Evolutionary conservation across 2,113 vertebrate species (phyloP), one percentile per base, ranked within the genome.

Genomic region (Leiothrix lutea): DNA sequence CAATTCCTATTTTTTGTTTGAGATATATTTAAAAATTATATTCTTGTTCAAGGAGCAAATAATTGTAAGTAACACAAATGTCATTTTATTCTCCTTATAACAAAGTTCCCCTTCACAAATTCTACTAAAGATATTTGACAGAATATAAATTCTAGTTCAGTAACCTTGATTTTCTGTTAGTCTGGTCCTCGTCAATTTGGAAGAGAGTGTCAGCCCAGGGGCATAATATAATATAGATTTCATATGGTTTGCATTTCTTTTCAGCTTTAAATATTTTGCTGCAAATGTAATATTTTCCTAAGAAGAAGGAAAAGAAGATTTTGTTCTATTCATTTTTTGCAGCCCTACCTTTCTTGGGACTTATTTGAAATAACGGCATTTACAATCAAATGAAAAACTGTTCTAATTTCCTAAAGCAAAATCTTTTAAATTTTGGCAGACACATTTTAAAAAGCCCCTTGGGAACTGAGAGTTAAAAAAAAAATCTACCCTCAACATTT

Each of bases 351-450:
- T 88, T 90, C 60, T 78, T 67, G 50, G 92, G 92, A 94, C 65
- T 92, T 84, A 47, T 79, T 78, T 87, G 38, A 95, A 92, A 88
- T 94, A 97, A 70, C 56, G 45, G 8, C 75, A 48, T 87, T 95
- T 91, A 86, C 79, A 90, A 78, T 69, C 38, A 88, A 91, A 92
- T 91, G 40, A 54, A 87, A 11, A 29, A 4, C 33, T 92, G 60
- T 35, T 91, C 69, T 92, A 85, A 96, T 95, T 96, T 96, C 47
- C 65, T 80, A 87, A 78, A 86, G 29, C 9, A 94, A 94, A 97
- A 74, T 86, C 31, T 67, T 89, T 89, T 91, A 89, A 77, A 51
- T 33, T 57, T 82, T 88, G 80, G 61, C 25, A 96, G 79, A 53
- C 45, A 60, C 18, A 64, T 90, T 88, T 93, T 79, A 8, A 81